Conservation (phyloP, 2,113 vertebrate species). For the Cryptotis parvus region DNA sequence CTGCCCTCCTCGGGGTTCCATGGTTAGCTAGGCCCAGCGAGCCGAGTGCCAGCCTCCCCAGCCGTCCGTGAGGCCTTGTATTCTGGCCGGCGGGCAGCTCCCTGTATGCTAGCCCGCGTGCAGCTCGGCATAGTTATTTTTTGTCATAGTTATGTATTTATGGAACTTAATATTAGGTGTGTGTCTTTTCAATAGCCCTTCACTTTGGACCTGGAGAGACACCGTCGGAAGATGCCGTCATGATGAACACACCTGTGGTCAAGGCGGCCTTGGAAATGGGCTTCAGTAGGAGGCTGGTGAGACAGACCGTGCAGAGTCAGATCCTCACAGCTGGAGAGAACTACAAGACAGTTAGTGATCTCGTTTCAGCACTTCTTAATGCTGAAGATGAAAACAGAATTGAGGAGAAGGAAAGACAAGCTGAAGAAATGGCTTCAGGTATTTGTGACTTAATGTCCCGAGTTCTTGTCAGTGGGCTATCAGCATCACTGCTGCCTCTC, state of each 20-base stretch:
- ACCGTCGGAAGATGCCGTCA: slow-evolving; percentile 93
- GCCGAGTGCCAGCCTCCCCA: no score
- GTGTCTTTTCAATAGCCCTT: slow-evolving; percentile 88
- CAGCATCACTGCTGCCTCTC: no score
- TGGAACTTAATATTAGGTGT: slow-evolving; percentile 48
- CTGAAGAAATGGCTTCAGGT: slow-evolving; percentile 95
- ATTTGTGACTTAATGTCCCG: slow-evolving; percentile 15
- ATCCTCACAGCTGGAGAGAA: slow-evolving; percentile 95
- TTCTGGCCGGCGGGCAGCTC: no score
- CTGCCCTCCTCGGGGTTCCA: no score
- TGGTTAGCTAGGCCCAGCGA: no score
- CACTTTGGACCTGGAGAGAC: slow-evolving; percentile 93
- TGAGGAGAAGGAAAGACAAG: slow-evolving; percentile 93
- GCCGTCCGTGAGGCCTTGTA: no score
- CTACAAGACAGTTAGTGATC: slow-evolving; percentile 94
- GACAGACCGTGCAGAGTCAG: slow-evolving; percentile 95
- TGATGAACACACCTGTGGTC: slow-evolving; percentile 97
- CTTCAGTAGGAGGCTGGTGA: slow-evolving; percentile 94
- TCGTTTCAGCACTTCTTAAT: slow-evolving; percentile 94
- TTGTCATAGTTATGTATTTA: slow-evolving; percentile 12
- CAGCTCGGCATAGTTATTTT: no score
- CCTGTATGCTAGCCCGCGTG: no score
- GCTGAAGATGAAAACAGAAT: slow-evolving; percentile 96
- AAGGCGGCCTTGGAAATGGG: slow-evolving; percentile 97
- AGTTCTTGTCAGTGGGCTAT: not conserved